These are phyloP conservation scores for Strix aluco DNA, from an alignment of 2,113 vertebrate species.

Conservation along the genomic window DNA sequence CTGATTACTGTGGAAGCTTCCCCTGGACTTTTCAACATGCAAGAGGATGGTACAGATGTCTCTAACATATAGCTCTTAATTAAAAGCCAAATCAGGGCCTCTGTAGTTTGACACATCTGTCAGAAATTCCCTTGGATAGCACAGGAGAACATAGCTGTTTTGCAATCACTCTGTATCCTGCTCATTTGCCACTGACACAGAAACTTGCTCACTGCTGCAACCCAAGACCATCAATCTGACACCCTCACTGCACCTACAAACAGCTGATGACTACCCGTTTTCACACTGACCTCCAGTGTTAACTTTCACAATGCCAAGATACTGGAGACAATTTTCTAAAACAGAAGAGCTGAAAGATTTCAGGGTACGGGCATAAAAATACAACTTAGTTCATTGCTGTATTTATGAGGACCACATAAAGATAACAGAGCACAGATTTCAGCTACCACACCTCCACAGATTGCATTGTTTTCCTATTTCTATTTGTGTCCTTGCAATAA, in stretches of 20 bases:
- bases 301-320: constrained; percentile 48
- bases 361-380: not conserved
- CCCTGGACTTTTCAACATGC: not conserved
- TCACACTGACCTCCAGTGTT: constrained; percentile 40
- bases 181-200: not conserved
- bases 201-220: not conserved
- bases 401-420: not conserved
- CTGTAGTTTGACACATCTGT: not conserved
- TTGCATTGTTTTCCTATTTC: not conserved
- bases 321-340: not conserved
- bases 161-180: not conserved
- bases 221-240: not conserved
- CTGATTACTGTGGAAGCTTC: not conserved
- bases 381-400: not conserved
- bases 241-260: not conserved
- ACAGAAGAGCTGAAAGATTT: not conserved
- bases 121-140: not conserved
- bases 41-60: not conserved
- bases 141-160: not conserved
- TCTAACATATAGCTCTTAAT: not conserved
- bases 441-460: not conserved
- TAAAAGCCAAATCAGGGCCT: not conserved
- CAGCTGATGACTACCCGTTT: constrained; percentile 34
- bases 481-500: not conserved
- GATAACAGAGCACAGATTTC: not conserved